These are phyloP conservation scores for Drosophila ezoana DNA, from an alignment of 2,888 invertebrate genomes.

Conservation along the genomic window DNA sequence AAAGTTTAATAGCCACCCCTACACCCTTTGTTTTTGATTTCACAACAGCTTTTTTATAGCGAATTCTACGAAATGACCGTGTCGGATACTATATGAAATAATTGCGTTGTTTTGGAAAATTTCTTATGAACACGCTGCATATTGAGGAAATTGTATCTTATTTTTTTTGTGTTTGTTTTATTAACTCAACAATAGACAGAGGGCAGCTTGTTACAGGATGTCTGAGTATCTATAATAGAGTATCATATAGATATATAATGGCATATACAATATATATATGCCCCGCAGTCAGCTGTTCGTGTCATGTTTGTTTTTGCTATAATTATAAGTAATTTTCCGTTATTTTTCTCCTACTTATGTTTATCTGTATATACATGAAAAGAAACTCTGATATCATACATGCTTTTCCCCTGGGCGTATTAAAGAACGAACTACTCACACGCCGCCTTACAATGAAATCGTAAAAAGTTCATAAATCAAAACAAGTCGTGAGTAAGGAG, in stretches of 20 bases:
- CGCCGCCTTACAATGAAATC: slow-evolving; percentile 42
- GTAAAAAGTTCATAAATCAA: slow-evolving; percentile 49
- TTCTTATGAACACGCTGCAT: slow-evolving; percentile 10
- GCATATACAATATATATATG: background rate
- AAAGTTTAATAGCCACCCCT: slow-evolving; percentile 6
- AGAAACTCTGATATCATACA: slow-evolving; percentile 16
- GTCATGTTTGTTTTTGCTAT: slow-evolving; percentile 36
- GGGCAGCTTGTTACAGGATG: slow-evolving; percentile 12
- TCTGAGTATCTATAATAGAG: slow-evolving; percentile 7
- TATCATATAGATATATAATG: slow-evolving; percentile 1
- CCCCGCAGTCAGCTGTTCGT: slow-evolving; percentile 23
- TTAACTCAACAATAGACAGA: slow-evolving; percentile 24
- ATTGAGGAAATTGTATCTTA: slow-evolving; percentile 40
- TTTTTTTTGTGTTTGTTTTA: slow-evolving; percentile 11
- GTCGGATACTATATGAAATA: slow-evolving; percentile 32
- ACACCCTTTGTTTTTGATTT: slow-evolving; percentile 8
- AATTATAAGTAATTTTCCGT: slow-evolving; percentile 34
- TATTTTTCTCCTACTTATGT: slow-evolving; percentile 13
- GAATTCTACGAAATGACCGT: slow-evolving; percentile 40
- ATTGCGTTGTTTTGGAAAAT: slow-evolving; percentile 38
- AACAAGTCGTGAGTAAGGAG: slow-evolving; percentile 14
- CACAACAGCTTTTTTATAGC: slow-evolving; percentile 10
- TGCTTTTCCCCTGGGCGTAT: slow-evolving; percentile 1
- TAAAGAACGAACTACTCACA: slow-evolving; percentile 42
- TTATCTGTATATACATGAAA: slow-evolving; percentile 1